Evolutionary conservation across 2,797 vertebrate genomes (phyloP).

Genomic region (Peromyscus melanophrys): DNA sequence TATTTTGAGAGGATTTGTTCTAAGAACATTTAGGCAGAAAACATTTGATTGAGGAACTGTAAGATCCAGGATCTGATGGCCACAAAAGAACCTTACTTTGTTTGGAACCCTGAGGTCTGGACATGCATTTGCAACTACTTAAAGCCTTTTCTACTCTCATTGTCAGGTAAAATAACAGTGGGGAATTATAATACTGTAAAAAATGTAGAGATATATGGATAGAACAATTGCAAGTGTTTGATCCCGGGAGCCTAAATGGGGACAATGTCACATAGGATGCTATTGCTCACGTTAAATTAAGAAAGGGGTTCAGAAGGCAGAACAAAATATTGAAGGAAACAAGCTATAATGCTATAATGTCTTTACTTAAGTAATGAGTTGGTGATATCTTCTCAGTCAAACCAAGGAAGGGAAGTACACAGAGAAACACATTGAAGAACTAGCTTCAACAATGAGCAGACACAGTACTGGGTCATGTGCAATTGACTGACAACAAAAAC

Average conservation of each 20-base stretch:
- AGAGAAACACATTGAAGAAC: background rate
- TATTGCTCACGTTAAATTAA: background rate
- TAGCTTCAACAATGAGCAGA: background rate
- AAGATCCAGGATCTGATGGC: background rate
- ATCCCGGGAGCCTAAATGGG: background rate
- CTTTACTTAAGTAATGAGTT: background rate
- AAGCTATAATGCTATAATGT: background rate
- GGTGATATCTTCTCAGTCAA: background rate
- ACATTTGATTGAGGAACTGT: background rate
- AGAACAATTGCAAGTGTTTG: background rate
- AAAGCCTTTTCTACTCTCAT: background rate
- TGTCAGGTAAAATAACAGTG: background rate
- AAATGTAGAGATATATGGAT: background rate
- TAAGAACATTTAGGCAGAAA: constrained; percentile 14
- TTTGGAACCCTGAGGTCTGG: background rate
- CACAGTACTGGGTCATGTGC: background rate
- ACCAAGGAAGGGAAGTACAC: background rate
- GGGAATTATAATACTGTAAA: background rate
- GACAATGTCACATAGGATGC: background rate
- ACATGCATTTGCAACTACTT: background rate
- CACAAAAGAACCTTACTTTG: background rate
- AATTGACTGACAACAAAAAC: constrained; percentile 52
- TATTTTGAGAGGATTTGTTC: constrained; percentile 13
- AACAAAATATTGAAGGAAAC: background rate
- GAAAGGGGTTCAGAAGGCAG: background rate